phyloP scores from a whole-genome alignment of 2,113 vertebrate species.

The Gymnocephalus cernua region DNA sequence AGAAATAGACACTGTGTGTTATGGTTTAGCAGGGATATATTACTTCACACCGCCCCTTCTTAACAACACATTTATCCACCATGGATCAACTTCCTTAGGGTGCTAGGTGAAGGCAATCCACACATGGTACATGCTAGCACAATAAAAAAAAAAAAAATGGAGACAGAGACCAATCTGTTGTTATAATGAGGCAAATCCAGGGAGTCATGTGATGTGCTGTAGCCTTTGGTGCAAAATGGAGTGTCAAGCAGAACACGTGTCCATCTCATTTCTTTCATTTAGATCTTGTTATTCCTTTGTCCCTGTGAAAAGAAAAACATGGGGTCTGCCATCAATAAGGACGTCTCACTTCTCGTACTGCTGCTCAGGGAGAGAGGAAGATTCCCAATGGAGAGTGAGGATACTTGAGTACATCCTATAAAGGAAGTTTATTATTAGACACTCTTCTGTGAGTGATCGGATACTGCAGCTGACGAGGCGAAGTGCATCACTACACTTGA shows the following conservation, averaged over 20 bases:
- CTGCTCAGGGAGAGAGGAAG: background rate
- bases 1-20: background rate
- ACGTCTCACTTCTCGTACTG: background rate
- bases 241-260: background rate
- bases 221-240: constrained; percentile 2
- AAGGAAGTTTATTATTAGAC: constrained; percentile 26
- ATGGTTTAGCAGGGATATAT: constrained; percentile 3
- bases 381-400: constrained; percentile 15
- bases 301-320: background rate
- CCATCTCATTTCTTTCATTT: background rate
- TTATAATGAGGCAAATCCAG: constrained; percentile 3
- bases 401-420: constrained; percentile 8
- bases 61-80: constrained; percentile 4
- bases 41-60: background rate
- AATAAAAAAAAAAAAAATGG: background rate
- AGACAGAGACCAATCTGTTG: background rate
- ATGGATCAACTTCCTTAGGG: background rate
- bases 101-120: background rate
- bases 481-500: background rate
- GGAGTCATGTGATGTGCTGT: background rate
- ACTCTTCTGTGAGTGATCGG: constrained; percentile 2
- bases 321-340: background rate
- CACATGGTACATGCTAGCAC: background rate
- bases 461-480: constrained; percentile 4
- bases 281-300: background rate